A percentile compares a stretch with the other conserved stretches of the same genome.
Evolutionary conservation across 2,888 invertebrate species (phyloP).

Genomic region (Scaptomyza polygonia): DNA sequence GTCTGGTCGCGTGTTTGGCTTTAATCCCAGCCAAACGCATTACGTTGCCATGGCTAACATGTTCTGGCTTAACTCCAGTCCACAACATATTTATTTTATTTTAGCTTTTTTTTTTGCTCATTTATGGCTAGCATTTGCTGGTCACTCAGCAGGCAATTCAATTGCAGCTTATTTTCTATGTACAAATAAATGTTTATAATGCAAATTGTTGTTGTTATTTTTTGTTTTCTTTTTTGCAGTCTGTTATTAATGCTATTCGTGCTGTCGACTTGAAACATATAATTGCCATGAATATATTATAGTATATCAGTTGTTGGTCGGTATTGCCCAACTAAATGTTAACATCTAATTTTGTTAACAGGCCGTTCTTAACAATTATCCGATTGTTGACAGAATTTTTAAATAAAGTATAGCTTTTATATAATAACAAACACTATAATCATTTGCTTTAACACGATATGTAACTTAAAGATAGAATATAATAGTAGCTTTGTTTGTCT

Average conservation of each 20-base stretch:
- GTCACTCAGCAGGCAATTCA: conserved; percentile 31
- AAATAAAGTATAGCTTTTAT: background rate
- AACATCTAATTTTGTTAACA: background rate
- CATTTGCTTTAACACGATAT: background rate
- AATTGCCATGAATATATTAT: conserved; percentile 30
- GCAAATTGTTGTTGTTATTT: conserved; percentile 9
- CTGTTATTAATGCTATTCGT: conserved; percentile 33
- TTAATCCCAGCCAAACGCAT: conserved; percentile 68
- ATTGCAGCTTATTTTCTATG: conserved; percentile 46
- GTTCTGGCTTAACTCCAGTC: conserved; percentile 40
- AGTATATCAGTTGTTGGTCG: background rate
- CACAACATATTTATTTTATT: conserved; percentile 10
- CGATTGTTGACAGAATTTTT: background rate
- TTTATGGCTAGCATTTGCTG: conserved; percentile 47
- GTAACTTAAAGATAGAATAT: background rate
- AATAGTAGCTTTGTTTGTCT: too few species aligned
- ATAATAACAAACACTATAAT: background rate
- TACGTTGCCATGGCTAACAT: conserved; percentile 47
- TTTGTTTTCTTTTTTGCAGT: conserved; percentile 4
- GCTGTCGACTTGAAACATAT: conserved; percentile 18
- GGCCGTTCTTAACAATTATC: background rate
- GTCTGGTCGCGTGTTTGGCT: conserved; percentile 45
- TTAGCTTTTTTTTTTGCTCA: conserved; percentile 51
- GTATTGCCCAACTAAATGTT: conserved; percentile 6
- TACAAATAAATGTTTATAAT: conserved; percentile 35